Evolutionary conservation across 1,140 invertebrate species (phyloP).

Genomic region (Drosophila arizonae): DNA sequence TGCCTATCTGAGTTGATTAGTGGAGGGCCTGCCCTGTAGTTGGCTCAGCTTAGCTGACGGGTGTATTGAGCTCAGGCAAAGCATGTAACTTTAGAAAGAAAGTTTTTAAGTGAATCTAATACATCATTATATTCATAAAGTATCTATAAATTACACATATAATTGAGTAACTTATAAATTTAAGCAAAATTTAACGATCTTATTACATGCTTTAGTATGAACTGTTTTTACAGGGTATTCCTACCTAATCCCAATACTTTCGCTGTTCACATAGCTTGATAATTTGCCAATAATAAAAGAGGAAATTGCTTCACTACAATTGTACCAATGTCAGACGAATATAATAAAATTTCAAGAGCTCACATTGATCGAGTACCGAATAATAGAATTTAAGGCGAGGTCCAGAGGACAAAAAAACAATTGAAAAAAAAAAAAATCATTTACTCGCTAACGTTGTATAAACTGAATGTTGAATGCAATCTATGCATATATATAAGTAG

Average conservation of each 20-base stretch:
- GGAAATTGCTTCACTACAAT: constrained; percentile 35
- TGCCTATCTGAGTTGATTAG: not conserved
- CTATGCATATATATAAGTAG: not conserved
- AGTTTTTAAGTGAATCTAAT: too few relatives aligned
- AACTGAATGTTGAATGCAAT: not conserved
- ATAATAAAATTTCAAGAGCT: constrained; percentile 29
- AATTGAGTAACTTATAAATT: too few relatives aligned
- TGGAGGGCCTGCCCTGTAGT: not conserved
- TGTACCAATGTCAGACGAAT: constrained; percentile 11
- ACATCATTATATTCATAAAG: too few relatives aligned
- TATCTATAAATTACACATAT: too few relatives aligned
- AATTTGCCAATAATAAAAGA: constrained; percentile 37
- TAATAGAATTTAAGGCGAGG: constrained; percentile 19
- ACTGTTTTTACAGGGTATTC: not conserved
- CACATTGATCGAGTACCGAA: not conserved
- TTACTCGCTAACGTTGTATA: constrained; percentile 19
- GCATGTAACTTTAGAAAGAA: not conserved
- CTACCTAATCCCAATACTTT: too few relatives aligned
- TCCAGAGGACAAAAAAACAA: constrained; percentile 7
- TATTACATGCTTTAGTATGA: too few relatives aligned
- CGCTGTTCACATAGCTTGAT: constrained; percentile 28
- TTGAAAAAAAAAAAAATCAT: constrained; percentile 5
- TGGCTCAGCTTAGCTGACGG: not conserved
- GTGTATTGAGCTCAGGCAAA: not conserved
- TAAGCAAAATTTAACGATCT: too few relatives aligned